phyloP scores from a whole-genome alignment of 2,888 invertebrate genomes.

The Magallana nippona region DNA sequence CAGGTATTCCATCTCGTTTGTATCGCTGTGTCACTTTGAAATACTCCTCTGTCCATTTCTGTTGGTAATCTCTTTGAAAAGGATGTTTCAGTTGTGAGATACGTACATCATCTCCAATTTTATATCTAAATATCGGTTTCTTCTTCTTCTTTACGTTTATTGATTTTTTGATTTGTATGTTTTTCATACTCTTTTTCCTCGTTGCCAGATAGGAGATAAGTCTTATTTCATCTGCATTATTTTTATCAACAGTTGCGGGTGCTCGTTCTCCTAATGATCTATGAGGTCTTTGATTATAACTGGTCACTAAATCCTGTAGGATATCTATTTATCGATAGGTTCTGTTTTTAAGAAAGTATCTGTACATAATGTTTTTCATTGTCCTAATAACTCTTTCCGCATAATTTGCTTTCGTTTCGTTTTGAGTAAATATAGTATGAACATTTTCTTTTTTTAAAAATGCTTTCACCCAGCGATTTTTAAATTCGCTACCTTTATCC shows the following conservation, averaged over 20 bases:
- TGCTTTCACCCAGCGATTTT: conserved; percentile 40
- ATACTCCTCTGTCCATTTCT: conserved; percentile 54
- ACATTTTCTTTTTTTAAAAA: conserved; percentile 36
- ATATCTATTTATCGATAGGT: conserved; percentile 40
- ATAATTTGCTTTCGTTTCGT: conserved; percentile 48
- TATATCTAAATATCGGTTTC: not conserved
- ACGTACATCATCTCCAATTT: conserved; percentile 40
- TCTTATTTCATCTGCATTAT: conserved; percentile 44
- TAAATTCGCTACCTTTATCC: conserved; percentile 48
- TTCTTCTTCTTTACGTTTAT: conserved; percentile 3
- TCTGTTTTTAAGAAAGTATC: conserved; percentile 39
- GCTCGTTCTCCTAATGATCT: conserved; percentile 39
- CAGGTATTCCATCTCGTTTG: conserved; percentile 46
- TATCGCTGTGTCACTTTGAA: conserved; percentile 46
- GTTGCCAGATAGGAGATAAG: conserved; percentile 16
- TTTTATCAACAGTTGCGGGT: conserved; percentile 34
- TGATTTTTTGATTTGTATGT: not conserved
- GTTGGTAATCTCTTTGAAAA: conserved; percentile 52
- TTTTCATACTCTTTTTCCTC: not conserved
- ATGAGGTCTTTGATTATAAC: conserved; percentile 45
- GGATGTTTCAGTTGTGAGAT: conserved; percentile 47
- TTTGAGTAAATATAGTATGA: conserved; percentile 39
- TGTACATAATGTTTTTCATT: conserved; percentile 38
- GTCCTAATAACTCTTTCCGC: conserved; percentile 43
- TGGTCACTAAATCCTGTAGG: conserved; percentile 39